phyloP scores from a whole-genome alignment of 2,113 vertebrate genomes.

The Pelecanoides urinatrix region DNA sequence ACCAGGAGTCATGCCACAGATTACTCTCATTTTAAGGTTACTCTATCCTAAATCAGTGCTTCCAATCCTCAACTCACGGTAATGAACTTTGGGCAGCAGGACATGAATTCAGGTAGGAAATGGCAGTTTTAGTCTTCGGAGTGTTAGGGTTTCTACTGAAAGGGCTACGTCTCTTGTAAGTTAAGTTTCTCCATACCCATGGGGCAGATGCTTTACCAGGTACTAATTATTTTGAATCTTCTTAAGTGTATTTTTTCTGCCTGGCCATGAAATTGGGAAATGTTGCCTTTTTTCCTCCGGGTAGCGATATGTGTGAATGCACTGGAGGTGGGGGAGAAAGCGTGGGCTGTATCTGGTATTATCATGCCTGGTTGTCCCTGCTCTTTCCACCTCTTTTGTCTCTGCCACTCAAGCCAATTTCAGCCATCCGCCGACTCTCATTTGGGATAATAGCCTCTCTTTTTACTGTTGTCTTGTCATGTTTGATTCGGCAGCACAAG shows the following conservation, averaged over 20 bases:
- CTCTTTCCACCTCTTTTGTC: conserved; percentile 56
- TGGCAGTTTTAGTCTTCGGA: not conserved
- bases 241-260: not conserved
- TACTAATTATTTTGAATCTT: not conserved
- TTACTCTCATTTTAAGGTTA: not conserved
- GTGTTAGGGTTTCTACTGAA: not conserved
- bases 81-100: not conserved
- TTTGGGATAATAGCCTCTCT: conserved; percentile 76
- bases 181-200: not conserved
- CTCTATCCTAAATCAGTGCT: not conserved
- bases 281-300: not conserved
- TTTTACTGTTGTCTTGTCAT: conserved; percentile 73
- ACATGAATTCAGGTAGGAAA: conserved; percentile 10
- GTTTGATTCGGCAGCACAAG: conserved; percentile 74
- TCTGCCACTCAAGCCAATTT: conserved; percentile 73
- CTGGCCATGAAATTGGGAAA: not conserved
- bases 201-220: not conserved
- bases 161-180: not conserved
- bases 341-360: not conserved
- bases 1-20: not conserved
- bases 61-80: not conserved
- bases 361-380: conserved; percentile 43
- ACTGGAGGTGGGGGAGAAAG: not conserved
- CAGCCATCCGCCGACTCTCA: conserved; percentile 66
- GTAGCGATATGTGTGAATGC: not conserved